These are phyloP conservation scores for Nansenia antarctica DNA, from an alignment of 2,113 vertebrate species.

Conservation along the genomic window DNA sequence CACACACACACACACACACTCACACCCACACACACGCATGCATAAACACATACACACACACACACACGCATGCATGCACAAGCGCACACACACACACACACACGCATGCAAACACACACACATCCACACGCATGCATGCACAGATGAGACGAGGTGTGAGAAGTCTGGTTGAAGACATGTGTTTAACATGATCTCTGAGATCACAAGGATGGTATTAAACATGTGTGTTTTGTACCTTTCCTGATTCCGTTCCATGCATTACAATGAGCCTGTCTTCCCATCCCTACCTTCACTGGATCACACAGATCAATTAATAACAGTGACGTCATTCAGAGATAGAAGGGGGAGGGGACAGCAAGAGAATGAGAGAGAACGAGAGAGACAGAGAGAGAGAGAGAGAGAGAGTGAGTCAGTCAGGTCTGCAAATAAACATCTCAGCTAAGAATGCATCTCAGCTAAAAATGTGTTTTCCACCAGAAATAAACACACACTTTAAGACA, in stretches of 20 bases:
- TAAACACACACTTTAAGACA: slow-evolving; percentile 21
- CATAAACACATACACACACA: no score
- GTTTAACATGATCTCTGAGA: neutral
- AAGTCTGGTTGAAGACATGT: slow-evolving; percentile 1
- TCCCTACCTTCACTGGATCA: no score
- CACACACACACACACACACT: no score
- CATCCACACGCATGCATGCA: no score
- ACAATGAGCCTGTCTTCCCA: no score
- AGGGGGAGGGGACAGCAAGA: neutral
- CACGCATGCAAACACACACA: no score
- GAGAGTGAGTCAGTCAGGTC: neutral
- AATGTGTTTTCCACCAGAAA: slow-evolving; percentile 8
- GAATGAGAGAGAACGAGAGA: neutral
- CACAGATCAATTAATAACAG: neutral
- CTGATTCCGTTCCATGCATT: no score
- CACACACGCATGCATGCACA: no score
- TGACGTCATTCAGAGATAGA: neutral
- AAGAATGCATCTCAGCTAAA: slow-evolving; percentile 7
- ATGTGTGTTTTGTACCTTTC: no score
- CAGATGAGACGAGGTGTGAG: slow-evolving; percentile 34
- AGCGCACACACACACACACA: no score
- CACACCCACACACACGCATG: no score
- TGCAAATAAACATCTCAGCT: slow-evolving; percentile 18
- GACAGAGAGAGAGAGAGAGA: neutral
- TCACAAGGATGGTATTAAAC: no score